Evolutionary conservation across 2,888 invertebrate genomes (phyloP).

Genomic region (Hyppa rectilinea): DNA sequence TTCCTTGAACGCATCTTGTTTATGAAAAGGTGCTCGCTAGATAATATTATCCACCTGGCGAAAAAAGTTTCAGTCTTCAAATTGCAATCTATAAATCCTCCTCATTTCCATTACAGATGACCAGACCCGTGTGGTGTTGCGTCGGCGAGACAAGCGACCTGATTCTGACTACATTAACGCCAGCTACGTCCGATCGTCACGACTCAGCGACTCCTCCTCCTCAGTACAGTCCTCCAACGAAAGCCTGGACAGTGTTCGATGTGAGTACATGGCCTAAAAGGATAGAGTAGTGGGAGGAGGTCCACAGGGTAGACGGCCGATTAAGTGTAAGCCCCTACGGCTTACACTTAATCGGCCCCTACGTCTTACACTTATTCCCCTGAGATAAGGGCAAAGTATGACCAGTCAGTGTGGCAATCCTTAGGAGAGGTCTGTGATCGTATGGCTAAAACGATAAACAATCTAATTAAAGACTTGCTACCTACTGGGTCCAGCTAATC

Average conservation of each 20-base stretch:
- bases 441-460: background rate
- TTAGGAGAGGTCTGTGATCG: too few relatives aligned
- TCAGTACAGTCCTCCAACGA: slow-evolving; percentile 83
- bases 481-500: background rate
- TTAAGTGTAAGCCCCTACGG: too few relatives aligned
- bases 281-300: too few relatives aligned
- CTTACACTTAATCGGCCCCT: too few relatives aligned
- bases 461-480: background rate
- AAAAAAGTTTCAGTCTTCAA: background rate
- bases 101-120: slow-evolving; percentile 90
- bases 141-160: slow-evolving; percentile 89
- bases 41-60: background rate
- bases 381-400: too few relatives aligned
- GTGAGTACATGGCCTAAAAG: slow-evolving; percentile 70
- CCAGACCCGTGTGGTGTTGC: slow-evolving; percentile 97
- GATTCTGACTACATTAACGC: slow-evolving; percentile 99
- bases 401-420: background rate
- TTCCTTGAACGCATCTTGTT: background rate
- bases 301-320: background rate
- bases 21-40: background rate
- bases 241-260: slow-evolving; percentile 81
- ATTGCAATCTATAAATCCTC: background rate
- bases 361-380: too few relatives aligned
- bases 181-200: slow-evolving; percentile 94
- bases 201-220: slow-evolving; percentile 73